Evolutionary conservation across 2,113 vertebrate species (phyloP).

Genomic region (Malurus melanocephalus): DNA sequence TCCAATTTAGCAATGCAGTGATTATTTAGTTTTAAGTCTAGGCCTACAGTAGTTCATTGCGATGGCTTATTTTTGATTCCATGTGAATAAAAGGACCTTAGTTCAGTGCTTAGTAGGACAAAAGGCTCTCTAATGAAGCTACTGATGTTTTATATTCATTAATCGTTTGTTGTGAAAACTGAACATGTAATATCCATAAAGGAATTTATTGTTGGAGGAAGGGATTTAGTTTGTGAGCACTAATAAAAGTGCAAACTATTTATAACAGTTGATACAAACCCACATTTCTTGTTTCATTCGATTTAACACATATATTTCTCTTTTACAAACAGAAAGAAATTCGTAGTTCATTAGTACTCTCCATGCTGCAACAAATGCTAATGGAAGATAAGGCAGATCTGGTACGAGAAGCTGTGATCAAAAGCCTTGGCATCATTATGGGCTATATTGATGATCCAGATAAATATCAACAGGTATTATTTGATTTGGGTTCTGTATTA

Average conservation of each 20-base stretch:
- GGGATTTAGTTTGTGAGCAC: neutral
- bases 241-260: neutral
- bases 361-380: constrained; percentile 98
- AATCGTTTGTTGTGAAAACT: neutral
- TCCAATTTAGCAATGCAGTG: neutral
- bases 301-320: constrained; percentile 21
- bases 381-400: constrained; percentile 96
- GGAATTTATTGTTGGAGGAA: neutral
- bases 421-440: constrained; percentile 97
- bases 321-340: constrained; percentile 89
- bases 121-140: neutral
- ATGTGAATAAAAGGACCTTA: neutral
- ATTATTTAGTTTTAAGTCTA: neutral
- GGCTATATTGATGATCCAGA: constrained; percentile 96
- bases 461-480: constrained; percentile 92
- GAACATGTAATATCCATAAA: neutral
- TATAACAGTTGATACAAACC: neutral
- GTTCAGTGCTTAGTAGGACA: neutral
- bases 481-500: neutral
- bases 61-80: neutral
- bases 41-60: neutral
- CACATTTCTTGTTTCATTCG: neutral
- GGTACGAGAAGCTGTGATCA: constrained; percentile 97
- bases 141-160: neutral
- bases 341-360: constrained; percentile 94